Base-by-base conservation (phyloP, 2,113 vertebrate species). In the Grallaria varia region DNA sequence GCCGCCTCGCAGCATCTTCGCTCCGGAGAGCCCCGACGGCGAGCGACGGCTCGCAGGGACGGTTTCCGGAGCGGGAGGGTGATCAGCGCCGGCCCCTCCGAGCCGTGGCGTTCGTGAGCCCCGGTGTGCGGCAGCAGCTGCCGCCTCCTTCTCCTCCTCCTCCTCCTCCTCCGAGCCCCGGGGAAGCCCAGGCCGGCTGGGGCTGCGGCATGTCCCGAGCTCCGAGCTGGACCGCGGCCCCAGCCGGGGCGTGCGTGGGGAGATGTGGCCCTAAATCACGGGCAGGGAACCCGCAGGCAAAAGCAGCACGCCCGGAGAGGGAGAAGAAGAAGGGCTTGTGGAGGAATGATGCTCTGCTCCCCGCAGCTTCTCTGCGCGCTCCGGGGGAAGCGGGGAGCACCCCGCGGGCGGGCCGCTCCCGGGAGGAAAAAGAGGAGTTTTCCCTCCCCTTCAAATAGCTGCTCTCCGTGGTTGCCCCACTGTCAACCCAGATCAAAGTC, bases 151-250 rank as follows among this genome's bases (percentile, higher is more conserved):
- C 47, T 58, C 42, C 67, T 14, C 49, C 40, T 23, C 52, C 23
- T n/a, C 42, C 47, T 58, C 42, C 67, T 14, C 49, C 40, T 23
- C 52, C 23, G 59, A 64, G 50, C 60, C 30, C 55, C 3, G 10
- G 18, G 37, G 16, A 3, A 2, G 12, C 3, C 21, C 24, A 2
- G 45, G 45, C 55, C 45, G 68, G 42, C 49, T 0, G 33, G 30
- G 27, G 37, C 30, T 10, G 56, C 69, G 5, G 2, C 39, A 10
- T 7, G 74, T 16, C 73, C 33, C 14, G 22, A 66, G 31, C 1
- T 2, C 7, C 11, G 35, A 71, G 74, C 45, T 33, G 75, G 31
- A 12, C 44, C 78, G 49, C 53, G 22, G 35, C 20, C 56, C 81
- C 9, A 12, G 72, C 37, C 9, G 15, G 31, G 37, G 2, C 4